Percentiles rank a stretch among this genome's conserved stretches.
Evolutionary conservation across 2,797 vertebrate genomes (phyloP).

Genomic region (Urosaurus nigricauda): DNA sequence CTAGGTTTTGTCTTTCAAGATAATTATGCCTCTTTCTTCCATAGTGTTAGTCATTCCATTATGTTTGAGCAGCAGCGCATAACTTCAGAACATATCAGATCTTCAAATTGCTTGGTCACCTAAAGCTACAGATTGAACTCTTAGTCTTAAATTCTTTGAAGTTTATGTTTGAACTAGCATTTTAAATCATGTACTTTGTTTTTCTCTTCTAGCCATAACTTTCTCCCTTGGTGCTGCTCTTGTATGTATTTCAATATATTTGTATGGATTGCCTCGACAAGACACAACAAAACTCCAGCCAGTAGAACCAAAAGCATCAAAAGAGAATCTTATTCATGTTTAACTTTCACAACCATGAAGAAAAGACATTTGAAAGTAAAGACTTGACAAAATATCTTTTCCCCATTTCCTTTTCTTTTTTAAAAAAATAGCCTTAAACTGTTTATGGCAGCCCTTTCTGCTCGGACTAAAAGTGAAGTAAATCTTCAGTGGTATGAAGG

Average conservation of each 20-base stretch:
- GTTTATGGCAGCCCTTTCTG: slow-evolving; percentile 14
- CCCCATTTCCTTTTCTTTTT: background rate
- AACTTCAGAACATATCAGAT: background rate
- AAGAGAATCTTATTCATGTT: slow-evolving; percentile 84
- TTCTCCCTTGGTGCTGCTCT: slow-evolving; percentile 88
- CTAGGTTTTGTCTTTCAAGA: background rate
- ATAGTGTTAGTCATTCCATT: too few relatives aligned
- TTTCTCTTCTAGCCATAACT: slow-evolving; percentile 81
- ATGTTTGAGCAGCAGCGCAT: background rate
- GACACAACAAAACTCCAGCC: slow-evolving; percentile 85
- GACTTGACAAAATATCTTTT: background rate
- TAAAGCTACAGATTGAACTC: background rate
- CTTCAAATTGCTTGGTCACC: too few relatives aligned
- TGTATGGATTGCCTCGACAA: slow-evolving; percentile 94
- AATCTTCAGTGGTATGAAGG: slow-evolving; percentile 31
- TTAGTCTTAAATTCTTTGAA: background rate
- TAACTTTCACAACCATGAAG: slow-evolving; percentile 73
- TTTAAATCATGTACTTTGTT: slow-evolving; percentile 35
- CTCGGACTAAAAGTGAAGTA: slow-evolving; percentile 46
- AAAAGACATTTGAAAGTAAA: background rate
- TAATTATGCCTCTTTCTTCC: background rate
- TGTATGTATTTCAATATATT: slow-evolving; percentile 95
- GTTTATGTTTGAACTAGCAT: background rate
- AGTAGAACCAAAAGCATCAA: slow-evolving; percentile 72
- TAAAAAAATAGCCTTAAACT: slow-evolving; percentile 65